Evolutionary conservation across 2,888 invertebrate genomes (phyloP), one percentile per base, ranked within the genome.

Genomic region (Drosophila acutilabella): DNA sequence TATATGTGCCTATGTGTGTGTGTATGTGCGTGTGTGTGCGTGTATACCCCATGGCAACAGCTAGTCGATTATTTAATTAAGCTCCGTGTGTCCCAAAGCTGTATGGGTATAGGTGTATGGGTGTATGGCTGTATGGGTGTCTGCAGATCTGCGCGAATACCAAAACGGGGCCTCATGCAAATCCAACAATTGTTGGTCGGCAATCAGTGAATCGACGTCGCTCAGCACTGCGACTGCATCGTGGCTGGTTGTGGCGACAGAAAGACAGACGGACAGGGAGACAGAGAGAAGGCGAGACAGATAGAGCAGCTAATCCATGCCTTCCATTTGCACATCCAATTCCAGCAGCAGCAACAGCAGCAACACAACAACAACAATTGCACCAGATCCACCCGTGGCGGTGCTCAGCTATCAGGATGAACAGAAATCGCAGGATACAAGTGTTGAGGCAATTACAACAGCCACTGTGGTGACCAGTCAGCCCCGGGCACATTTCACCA

Each of bases 401-500:
- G 77, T 70, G 48, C 58, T 88, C 5, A 86, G 81, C 74, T 88
- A 71, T 23, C 83, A 88, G 81, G 88, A 85, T 71, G 88, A 85
- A 38, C 84, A 84, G 68, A 59, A 64, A 20, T 38, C 38, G 4
- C 48, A 40, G 54, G 1, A 16, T n/a, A 16, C 61, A n/a, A 38
- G 1, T 16, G 51, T 20, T 38, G 18, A 20, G 14, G 0, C 26
- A 11, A 16, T 26, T 5, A 51, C 70, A 58, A 13, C 50, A 33
- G 5, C 50, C 53, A 54, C 45, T 62, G 72, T 80, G 54, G 78
- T 87, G 4, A 78, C 82, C 57, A 79, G 45, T 62, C 90, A 71
- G 76, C 91, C 72, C 41, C 81, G 91, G 8, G 72, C 90, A 45
- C 91, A 91, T 59, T 81, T 91, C 26, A 85, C 86, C 38, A 91